Base-by-base conservation (phyloP, 2,888 invertebrate genomes). In the Tyria jacobaeae region DNA sequence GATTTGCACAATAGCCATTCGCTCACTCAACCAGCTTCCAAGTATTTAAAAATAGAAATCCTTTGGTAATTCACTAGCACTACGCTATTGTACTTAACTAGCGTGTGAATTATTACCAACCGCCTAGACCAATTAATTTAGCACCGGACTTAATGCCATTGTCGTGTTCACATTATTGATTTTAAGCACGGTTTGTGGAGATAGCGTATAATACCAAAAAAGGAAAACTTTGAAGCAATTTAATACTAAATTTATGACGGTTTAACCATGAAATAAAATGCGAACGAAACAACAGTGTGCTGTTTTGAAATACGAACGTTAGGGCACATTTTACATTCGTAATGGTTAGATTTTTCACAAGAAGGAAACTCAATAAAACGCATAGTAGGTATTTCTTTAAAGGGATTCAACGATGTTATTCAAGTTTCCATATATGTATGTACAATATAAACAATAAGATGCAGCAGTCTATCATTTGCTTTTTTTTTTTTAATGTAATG, bases 251-350 rank as follows among this genome's bases (percentile, higher is more conserved):
- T 90, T 89, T 89, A 90, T 87, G 86, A 87, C 85, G 83, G 78
- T 87, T 89, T 88, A 87, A 84, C 86, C 84, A 72, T 85, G 79
- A 84, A 88, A 88, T 86, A 87, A 87, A 90, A 89, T 84, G 80
- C 83, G 81, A 88, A 85, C 85, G 89, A 90, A 90, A 91, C 91
- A 92, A 89, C 92, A 91, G 92, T 88, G 91, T 90, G 92, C 88
- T 92, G 86, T 90, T 91, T 90, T 91, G 92, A 92, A 91, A 90
- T 91, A 92, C 84, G 90, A 88, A 82, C 86, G 67, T 69, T 68
- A n/a, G 80, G 82, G 81, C 79, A 79, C 75, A 77, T 84, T 81
- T 82, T 82, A 83, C 87, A 83, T 75, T 71, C 70, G 81, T 90
- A 91, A 91, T 92, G 85, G 89, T 79, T 73, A 88, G 86, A 92